Percentiles rank a stretch among this genome's conserved stretches.
Evolutionary conservation across 2,113 vertebrate species (phyloP).

Genomic region (Amblyopsis rosae): DNA sequence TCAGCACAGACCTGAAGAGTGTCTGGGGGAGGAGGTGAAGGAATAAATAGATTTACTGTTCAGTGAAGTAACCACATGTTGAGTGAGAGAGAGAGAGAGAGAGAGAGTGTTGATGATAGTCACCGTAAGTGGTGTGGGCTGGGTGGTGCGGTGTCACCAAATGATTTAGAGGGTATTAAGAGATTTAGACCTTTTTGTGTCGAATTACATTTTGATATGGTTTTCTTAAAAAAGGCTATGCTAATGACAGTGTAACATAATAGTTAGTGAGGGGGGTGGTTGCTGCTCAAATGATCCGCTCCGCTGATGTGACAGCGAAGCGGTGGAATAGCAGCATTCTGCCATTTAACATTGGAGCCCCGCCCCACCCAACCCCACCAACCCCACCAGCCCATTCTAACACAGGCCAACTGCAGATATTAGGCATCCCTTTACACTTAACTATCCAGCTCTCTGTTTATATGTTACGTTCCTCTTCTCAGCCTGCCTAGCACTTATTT

Average conservation of each 20-base stretch:
- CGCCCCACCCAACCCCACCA: neutral
- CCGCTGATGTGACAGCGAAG: no score
- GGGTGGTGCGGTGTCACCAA: no score
- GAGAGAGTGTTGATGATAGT: neutral
- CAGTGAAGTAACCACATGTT: slow-evolving; percentile 67
- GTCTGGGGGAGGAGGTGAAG: slow-evolving; percentile 44
- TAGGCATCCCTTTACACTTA: slow-evolving; percentile 31
- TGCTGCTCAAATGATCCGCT: no score
- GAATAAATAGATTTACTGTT: slow-evolving; percentile 74
- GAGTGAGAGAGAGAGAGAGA: neutral
- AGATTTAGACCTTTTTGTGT: no score
- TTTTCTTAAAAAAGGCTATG: no score
- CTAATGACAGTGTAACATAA: no score
- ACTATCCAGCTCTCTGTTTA: slow-evolving; percentile 32
- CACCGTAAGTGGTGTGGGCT: neutral
- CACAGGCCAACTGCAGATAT: slow-evolving; percentile 33
- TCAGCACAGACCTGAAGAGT: slow-evolving; percentile 48
- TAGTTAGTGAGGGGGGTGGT: no score
- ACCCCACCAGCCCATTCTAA: neutral
- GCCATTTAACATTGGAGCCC: no score
- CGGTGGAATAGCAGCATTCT: no score
- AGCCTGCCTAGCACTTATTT: slow-evolving; percentile 28
- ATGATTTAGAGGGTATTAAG: no score
- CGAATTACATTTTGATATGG: no score
- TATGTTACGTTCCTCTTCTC: slow-evolving; percentile 30